phyloP scores from a whole-genome alignment of 1,140 invertebrate species.

The Lepidurus packardi region DNA sequence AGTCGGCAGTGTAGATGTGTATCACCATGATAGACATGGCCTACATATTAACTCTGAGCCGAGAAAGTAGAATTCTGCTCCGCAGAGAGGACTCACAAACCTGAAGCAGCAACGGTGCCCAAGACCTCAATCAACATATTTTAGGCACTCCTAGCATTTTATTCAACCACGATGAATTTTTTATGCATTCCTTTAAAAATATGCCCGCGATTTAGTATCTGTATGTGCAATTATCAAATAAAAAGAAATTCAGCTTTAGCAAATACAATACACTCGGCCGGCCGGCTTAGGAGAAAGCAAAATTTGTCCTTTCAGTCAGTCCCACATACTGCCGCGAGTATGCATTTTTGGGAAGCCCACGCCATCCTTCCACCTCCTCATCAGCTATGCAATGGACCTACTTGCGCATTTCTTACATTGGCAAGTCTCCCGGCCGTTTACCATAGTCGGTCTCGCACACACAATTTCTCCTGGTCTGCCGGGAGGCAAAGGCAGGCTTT shows the following conservation, averaged over 20 bases:
- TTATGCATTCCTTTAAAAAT: neutral
- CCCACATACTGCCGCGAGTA: too few relatives aligned
- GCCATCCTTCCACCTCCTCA: neutral
- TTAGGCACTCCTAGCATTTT: neutral
- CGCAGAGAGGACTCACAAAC: neutral
- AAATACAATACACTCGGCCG: too few relatives aligned
- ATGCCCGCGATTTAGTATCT: too few relatives aligned
- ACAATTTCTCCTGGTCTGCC: neutral
- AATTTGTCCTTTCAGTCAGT: too few relatives aligned
- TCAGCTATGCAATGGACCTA: neutral
- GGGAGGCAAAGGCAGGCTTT: neutral
- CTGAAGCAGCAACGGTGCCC: neutral
- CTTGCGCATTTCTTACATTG: neutral
- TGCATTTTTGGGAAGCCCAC: neutral
- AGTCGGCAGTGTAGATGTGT: neutral
- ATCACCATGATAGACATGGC: neutral
- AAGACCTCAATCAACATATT: neutral
- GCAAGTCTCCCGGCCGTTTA: neutral
- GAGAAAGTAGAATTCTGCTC: neutral
- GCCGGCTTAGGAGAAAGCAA: too few relatives aligned
- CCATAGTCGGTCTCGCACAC: neutral
- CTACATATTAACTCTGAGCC: slow-evolving; percentile 3
- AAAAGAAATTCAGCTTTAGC: too few relatives aligned
- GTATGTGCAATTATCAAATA: too few relatives aligned
- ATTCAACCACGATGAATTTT: neutral